Evolutionary conservation across 2,113 vertebrate species (phyloP).

Genomic region (Eudyptes chrysolophus): DNA sequence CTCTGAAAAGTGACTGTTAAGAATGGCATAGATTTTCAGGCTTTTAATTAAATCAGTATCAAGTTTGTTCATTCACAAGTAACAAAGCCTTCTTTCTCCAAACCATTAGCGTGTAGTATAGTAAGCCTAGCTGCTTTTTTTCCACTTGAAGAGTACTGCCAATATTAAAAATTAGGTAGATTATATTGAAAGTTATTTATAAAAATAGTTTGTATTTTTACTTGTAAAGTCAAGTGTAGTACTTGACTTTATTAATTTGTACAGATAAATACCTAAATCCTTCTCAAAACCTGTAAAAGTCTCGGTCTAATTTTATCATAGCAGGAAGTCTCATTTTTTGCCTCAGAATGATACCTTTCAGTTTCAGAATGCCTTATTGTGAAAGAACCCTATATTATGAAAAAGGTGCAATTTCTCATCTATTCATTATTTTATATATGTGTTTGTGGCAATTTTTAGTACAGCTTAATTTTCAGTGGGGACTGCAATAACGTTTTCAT

Average conservation of each 20-base stretch:
- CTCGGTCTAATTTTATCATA: neutral
- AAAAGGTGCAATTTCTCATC: neutral
- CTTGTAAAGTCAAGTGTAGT: neutral
- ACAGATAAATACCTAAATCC: neutral
- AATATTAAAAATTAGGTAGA: neutral
- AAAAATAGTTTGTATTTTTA: neutral
- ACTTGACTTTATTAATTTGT: neutral
- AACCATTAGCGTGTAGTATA: neutral
- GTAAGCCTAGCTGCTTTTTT: neutral
- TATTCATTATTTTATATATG: neutral
- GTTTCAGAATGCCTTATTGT: neutral
- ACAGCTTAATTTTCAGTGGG: neutral
- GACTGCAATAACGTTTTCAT: neutral
- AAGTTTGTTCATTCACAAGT: slow-evolving; percentile 5
- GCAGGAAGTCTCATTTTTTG: neutral
- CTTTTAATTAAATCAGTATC: slow-evolving; percentile 41
- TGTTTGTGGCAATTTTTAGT: neutral
- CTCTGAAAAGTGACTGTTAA: slow-evolving; percentile 9
- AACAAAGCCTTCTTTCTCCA: slow-evolving; percentile 44
- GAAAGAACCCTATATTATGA: neutral
- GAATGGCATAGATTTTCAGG: neutral
- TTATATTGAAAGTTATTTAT: neutral
- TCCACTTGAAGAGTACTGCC: neutral
- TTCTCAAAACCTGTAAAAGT: neutral
- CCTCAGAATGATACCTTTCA: neutral